A percentile compares a stretch with the other conserved stretches of the same genome.
phyloP scores from a whole-genome alignment of 2,797 vertebrate genomes.

The Galaxias olidus region DNA sequence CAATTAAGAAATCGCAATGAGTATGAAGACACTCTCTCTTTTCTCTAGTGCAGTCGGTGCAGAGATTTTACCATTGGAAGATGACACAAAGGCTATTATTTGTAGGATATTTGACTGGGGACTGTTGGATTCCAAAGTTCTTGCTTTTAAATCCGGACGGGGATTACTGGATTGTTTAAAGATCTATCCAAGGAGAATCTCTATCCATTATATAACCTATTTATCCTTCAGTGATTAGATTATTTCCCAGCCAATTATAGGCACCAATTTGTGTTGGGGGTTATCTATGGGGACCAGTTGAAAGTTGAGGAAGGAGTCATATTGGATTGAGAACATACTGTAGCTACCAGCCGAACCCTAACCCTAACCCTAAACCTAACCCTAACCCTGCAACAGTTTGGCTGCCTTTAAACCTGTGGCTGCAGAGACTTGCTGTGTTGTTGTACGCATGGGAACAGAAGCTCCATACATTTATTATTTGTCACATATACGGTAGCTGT shows the following conservation, averaged over 20 bases:
- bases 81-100: conserved; percentile 20
- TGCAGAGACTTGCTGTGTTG: too few relatives aligned
- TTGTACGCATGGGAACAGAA: too few relatives aligned
- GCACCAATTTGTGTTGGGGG: conserved; percentile 21
- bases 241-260: conserved; percentile 51
- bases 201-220: conserved; percentile 64
- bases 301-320: background rate
- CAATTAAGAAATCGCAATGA: too few relatives aligned
- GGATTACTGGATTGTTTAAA: conserved; percentile 62
- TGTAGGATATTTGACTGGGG: conserved; percentile 11
- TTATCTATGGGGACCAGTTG: background rate
- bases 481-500: too few relatives aligned
- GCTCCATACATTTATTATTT: too few relatives aligned
- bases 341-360: too few relatives aligned
- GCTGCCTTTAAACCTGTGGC: too few relatives aligned
- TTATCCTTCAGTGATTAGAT: conserved; percentile 54
- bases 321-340: too few relatives aligned
- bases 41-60: background rate
- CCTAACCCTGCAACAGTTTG: too few relatives aligned
- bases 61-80: conserved; percentile 5
- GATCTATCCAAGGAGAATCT: conserved; percentile 44
- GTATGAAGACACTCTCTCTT: background rate
- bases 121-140: conserved; percentile 31
- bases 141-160: conserved; percentile 59
- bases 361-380: too few relatives aligned